phyloP scores from a whole-genome alignment of 2,113 vertebrate genomes.

The Progne subis region DNA sequence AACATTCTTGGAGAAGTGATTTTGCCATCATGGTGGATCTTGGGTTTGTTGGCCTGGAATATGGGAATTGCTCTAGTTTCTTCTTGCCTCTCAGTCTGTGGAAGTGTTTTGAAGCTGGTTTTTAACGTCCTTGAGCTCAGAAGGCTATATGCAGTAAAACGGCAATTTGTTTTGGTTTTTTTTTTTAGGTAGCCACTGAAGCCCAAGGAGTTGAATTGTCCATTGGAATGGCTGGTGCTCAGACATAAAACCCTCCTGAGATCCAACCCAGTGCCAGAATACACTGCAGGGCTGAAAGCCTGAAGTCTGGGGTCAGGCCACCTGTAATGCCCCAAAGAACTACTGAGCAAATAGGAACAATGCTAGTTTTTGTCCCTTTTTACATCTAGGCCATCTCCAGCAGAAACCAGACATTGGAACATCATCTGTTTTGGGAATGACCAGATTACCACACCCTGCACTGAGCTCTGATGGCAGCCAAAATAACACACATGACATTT shows the following conservation, averaged over 20 bases:
- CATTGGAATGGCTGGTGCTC: not conserved
- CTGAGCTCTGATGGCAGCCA: not conserved
- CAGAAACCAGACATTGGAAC: not conserved
- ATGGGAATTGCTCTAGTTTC: not conserved
- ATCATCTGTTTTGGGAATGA: not conserved
- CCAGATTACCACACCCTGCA: not conserved
- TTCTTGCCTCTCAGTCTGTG: not conserved
- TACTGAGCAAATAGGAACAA: not conserved
- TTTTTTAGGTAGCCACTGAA: not conserved
- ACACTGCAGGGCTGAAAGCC: not conserved
- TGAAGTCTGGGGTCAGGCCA: not conserved
- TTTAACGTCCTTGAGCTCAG: not conserved
- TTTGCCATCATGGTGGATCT: not conserved
- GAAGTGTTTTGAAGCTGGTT: not conserved
- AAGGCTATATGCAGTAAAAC: not conserved
- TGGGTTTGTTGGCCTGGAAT: not conserved
- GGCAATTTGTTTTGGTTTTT: not conserved
- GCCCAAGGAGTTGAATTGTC: not conserved
- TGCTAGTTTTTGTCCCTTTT: not conserved
- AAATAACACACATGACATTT: not conserved
- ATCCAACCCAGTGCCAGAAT: not conserved
- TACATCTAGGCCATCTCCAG: not conserved
- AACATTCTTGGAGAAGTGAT: not conserved
- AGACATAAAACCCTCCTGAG: not conserved
- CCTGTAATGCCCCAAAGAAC: not conserved